Base-by-base conservation (phyloP, 2,797 vertebrate species). In the Eulemur albifrons region DNA sequence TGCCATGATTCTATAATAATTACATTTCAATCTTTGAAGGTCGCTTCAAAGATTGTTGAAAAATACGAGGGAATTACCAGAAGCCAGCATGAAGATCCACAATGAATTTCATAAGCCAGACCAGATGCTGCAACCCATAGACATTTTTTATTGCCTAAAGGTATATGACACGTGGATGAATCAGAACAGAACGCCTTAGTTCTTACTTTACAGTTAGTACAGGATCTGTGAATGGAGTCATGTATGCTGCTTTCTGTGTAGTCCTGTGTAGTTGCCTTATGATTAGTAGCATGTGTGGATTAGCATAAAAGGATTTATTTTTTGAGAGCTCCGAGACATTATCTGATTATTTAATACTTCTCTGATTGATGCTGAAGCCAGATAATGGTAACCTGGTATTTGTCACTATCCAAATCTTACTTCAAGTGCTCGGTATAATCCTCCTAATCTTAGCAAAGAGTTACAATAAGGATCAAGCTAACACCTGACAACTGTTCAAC, bases 291-390 rank as follows among this genome's bases (percentile, higher is more conserved):
- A 98, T 97, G 81, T 88, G 94, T 94, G 85, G 82, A 92, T 95
- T 93, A 79, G 88, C 40, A 77, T 89, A 94, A 84, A 97, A 83
- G 81, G 40, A 81, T 97, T 98, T 96, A 77, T 76, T 97, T 97
- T 93, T 95, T 73, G n/a, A 95, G 95, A 97, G 85, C 81, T 88
- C 97, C 9, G 59, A 97, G 95, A 95, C 88, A 96, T 98, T 98
- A 98, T 95, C 88, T 97, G 88, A 81, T 96, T 96, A 61, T 65
- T 97, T 98, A 97, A 98, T 97, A 88, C 92, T 63, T 97, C 86
- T 96, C 97, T 97, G 45, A 94, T 75, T 95, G 94, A 97, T 86
- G 67, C 10, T 96, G 54, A 98, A 94, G 97, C 70, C 82, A 95
- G 92, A 95, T 95, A 97, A 97, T 32, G 67, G 17, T 17, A 96